These are phyloP conservation scores for Chroicocephalus ridibundus DNA, from an alignment of 2,113 vertebrate species.

Conservation along the genomic window DNA sequence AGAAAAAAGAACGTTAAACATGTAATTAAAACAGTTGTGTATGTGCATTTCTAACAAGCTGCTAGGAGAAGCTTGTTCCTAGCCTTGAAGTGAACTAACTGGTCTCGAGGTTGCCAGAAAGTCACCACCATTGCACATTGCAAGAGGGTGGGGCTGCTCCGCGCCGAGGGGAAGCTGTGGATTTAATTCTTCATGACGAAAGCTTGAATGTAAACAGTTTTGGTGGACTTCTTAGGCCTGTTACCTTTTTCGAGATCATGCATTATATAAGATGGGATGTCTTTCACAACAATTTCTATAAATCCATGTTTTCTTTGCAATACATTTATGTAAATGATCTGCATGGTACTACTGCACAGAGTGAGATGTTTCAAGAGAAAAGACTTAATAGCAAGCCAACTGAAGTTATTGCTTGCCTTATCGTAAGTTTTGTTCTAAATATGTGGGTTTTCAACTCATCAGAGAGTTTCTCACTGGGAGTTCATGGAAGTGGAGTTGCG, in stretches of 20 bases:
- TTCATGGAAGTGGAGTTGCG: neutral
- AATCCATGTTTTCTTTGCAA: neutral
- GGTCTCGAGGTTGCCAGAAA: constrained; percentile 38
- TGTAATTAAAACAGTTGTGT: neutral
- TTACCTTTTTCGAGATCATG: neutral
- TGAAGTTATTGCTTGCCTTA: neutral
- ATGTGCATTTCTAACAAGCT: neutral
- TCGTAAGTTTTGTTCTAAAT: neutral
- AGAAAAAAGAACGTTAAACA: neutral
- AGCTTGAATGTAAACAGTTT: neutral
- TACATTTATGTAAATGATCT: neutral
- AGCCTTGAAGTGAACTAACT: constrained; percentile 33
- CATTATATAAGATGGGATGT: neutral
- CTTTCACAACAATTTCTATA: neutral
- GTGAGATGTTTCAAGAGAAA: neutral
- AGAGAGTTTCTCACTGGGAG: neutral
- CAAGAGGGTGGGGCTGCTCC: constrained; percentile 1
- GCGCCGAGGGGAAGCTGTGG: neutral
- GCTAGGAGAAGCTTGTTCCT: neutral
- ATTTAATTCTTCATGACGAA: neutral
- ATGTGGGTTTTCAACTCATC: constrained; percentile 7
- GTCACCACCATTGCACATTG: neutral
- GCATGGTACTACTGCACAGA: neutral
- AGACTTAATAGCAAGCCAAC: neutral
- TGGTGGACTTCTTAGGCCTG: neutral